These are phyloP conservation scores for Leptinotarsa lineolata DNA, from an alignment of 1,140 invertebrate genomes.

Conservation along the genomic window DNA sequence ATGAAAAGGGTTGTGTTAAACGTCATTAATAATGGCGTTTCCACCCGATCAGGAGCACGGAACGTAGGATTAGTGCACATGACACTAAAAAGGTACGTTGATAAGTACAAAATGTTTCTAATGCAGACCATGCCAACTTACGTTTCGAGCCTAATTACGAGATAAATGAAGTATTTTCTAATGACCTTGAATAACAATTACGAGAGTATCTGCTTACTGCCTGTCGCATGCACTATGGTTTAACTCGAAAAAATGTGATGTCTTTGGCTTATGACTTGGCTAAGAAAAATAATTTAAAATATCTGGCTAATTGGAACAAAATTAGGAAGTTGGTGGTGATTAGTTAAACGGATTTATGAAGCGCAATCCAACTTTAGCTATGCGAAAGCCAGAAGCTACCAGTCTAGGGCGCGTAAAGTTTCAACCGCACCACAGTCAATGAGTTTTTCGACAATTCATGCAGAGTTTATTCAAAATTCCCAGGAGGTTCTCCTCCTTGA, in stretches of 20 bases:
- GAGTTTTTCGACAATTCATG: conserved; percentile 2
- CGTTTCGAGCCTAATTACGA: neutral
- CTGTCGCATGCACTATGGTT: neutral
- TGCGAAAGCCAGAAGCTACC: neutral
- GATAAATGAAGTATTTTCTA: neutral
- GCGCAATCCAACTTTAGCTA: neutral
- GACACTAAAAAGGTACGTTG: no score
- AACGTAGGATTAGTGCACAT: no score
- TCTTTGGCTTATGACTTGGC: neutral
- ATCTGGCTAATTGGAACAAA: neutral
- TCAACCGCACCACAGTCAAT: neutral
- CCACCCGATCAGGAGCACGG: no score
- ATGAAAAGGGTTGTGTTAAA: no score
- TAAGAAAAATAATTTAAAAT: neutral
- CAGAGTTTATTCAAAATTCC: neutral
- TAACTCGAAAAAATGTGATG: neutral
- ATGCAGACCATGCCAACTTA: neutral
- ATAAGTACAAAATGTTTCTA: neutral
- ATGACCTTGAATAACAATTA: neutral
- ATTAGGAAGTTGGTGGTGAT: neutral
- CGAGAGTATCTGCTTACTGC: neutral
- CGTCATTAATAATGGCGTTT: no score
- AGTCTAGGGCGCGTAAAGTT: neutral
- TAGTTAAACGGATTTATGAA: neutral
- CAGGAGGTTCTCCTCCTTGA: neutral